Evolutionary conservation across 2,888 invertebrate genomes (phyloP), one percentile per base, ranked within the genome.

Genomic region (Pristionchus fissidentatus): DNA sequence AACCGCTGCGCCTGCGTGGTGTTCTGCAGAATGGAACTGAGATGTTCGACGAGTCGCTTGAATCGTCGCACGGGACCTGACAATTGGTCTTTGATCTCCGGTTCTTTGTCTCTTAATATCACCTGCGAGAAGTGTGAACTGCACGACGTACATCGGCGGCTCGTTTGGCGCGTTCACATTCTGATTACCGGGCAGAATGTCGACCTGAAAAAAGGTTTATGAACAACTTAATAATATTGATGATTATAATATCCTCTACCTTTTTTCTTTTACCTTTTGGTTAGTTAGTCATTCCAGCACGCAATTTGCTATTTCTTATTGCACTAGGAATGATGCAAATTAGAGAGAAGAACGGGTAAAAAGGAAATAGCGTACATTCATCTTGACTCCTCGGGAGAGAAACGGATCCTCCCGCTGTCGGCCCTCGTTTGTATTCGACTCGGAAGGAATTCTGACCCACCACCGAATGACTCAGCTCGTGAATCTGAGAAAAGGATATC

Each of bases 391-490:
- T 66, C 92, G 83, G 29, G 91, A 91, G 82, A 92, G 93, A 92
- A 0, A 92, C 90, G 73, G 90, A 97, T 83, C 97, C 97, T n/a
- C 93, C 93, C 8, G 89, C 88, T 4, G 91, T 89, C 32, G 96
- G 97, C n/a, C 93, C 93, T 78, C 98, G 94, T 92, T 97, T 97
- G 94, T 98, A 99, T 93, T 99, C 98, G 84, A 98, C 98, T 83
- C 97, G 95, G 94, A 99, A 99, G 55, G 97, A 97, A 95, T 97
- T 97, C 78, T 98, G 97, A 87, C 97, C 97, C 46, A 97, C 95
- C n/a, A 99, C 98, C 92, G 97, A 98, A 94, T 99, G 99, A 75
- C 96, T 97, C 91, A 97, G 93, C 93, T 97, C 97, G 26, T 97
- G 96, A 95, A 97, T 97, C 97, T 97, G 93, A 5, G 93, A 78